Conservation (phyloP, 2,113 vertebrate species). For the Phrynosoma platyrhinos region DNA sequence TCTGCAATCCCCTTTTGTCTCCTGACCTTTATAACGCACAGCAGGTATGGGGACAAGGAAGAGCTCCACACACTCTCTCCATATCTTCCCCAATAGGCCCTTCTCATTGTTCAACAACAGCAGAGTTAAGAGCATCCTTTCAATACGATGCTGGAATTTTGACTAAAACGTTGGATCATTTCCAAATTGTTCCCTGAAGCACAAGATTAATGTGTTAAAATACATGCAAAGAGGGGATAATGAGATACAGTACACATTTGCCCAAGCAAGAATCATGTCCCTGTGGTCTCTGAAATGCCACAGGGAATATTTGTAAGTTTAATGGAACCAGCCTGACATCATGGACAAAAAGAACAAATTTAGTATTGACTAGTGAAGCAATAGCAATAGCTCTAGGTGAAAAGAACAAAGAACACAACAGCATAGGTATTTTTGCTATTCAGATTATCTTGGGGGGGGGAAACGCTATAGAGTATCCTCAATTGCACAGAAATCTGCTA, state of each 20-base stretch:
- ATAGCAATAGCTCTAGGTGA: not conserved
- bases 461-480: not conserved
- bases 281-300: not conserved
- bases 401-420: not conserved
- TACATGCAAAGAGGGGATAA: conserved; percentile 34
- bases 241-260: not conserved
- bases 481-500: not conserved
- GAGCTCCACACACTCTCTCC: not conserved
- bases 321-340: not conserved
- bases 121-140: not conserved
- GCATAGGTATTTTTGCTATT: not conserved
- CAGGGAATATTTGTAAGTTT: not conserved
- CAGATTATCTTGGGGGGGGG: not conserved
- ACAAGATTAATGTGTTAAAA: conserved; percentile 31
- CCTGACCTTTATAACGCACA: not conserved
- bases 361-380: not conserved
- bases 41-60: not conserved
- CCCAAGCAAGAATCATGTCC: not conserved
- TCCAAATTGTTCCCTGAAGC: conserved; percentile 27
- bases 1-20: no score
- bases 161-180: not conserved
- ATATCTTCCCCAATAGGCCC: not conserved
- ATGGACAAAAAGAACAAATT: not conserved
- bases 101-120: not conserved
- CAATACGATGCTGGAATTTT: not conserved